Conservation (phyloP, 35 echinoderm and acorn worm species). For the Acanthaster planci region DNA sequence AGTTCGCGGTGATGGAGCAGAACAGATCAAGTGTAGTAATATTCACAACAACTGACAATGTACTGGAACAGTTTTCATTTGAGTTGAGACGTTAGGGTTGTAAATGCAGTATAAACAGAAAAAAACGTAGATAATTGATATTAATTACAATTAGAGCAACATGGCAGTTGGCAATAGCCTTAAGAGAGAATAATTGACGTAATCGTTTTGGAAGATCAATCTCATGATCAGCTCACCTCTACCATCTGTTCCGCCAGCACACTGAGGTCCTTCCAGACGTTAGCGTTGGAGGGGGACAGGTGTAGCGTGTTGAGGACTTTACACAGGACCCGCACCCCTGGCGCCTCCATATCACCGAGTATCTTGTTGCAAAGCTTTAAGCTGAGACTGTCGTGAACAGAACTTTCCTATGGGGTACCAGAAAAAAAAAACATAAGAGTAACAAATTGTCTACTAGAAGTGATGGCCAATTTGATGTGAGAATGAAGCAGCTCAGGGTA, state of each 20-base stretch:
- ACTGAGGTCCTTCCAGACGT: conserved; percentile 58
- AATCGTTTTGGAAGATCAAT: no score
- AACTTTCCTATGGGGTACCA: conserved; percentile 52
- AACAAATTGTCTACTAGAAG: neutral
- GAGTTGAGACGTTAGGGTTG: no score
- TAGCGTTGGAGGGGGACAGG: conserved; percentile 48
- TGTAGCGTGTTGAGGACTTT: conserved; percentile 75
- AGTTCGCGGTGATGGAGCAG: no score
- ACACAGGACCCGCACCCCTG: conserved; percentile 58
- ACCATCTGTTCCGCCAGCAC: conserved; percentile 66
- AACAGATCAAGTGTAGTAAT: no score
- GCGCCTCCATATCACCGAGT: conserved; percentile 45
- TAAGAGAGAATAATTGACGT: no score
- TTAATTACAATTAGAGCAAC: no score
- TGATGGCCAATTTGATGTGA: neutral
- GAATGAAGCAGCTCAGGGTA: neutral
- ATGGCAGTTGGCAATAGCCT: no score
- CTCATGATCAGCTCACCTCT: conserved; percentile 30
- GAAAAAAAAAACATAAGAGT: neutral
- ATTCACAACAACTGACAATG: no score
- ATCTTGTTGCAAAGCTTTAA: conserved; percentile 82
- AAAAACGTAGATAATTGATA: no score
- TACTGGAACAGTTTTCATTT: no score
- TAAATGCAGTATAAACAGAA: no score
- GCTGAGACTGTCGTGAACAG: conserved; percentile 86